Conservation (phyloP, 2,797 vertebrate species). For the Vultur gryphus region DNA sequence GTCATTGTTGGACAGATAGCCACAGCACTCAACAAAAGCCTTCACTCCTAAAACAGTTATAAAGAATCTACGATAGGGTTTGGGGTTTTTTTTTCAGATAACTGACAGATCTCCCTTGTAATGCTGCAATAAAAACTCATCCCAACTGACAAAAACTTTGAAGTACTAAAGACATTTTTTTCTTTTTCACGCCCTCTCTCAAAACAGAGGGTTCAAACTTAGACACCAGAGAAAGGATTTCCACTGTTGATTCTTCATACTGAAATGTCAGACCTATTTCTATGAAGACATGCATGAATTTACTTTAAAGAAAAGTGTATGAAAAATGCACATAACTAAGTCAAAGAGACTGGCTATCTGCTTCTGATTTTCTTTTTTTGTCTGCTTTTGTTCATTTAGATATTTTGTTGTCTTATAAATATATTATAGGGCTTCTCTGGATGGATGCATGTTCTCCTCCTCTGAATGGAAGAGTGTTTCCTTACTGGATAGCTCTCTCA, state of each 20-base stretch:
- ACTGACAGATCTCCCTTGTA: not conserved
- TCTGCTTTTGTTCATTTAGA: not conserved
- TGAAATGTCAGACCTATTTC: not conserved
- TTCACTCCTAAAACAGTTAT: not conserved
- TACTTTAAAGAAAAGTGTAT: not conserved
- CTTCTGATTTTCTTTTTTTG: not conserved
- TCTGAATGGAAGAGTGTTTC: not conserved
- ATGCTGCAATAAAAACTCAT: not conserved
- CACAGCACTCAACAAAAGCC: not conserved
- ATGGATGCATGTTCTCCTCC: not conserved
- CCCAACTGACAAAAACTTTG: not conserved
- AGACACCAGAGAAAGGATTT: not conserved
- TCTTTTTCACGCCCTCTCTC: not conserved
- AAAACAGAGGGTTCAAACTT: not conserved
- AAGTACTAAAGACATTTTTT: not conserved
- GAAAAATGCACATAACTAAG: not conserved
- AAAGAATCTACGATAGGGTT: not conserved
- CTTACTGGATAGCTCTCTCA: not conserved
- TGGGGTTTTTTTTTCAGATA: not conserved
- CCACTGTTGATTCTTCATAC: not conserved
- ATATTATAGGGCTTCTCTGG: not conserved
- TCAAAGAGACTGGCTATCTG: not conserved
- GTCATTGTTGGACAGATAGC: not conserved
- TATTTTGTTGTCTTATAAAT: not conserved
- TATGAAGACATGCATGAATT: not conserved